Evolutionary conservation across 2,113 vertebrate species (phyloP).

Genomic region (Lucifuga dentata): DNA sequence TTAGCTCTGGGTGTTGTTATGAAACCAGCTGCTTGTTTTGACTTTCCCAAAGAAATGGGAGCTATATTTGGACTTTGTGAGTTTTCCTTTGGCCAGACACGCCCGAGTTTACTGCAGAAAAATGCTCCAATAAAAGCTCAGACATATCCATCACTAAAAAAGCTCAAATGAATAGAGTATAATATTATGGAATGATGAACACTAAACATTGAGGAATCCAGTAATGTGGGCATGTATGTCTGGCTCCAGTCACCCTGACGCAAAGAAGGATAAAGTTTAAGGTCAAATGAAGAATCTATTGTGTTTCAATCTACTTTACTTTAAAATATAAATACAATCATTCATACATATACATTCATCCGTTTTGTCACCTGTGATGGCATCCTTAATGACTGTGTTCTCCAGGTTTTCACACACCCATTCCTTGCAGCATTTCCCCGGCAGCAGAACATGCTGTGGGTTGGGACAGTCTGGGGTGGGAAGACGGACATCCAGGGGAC

Average conservation of each 20-base stretch:
- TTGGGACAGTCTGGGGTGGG: slow-evolving; percentile 89
- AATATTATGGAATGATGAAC: slow-evolving; percentile 36
- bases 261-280: slow-evolving; percentile 21
- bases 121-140: slow-evolving; percentile 68
- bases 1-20: slow-evolving; percentile 61
- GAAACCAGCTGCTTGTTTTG: slow-evolving; percentile 65
- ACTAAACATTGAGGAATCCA: slow-evolving; percentile 14
- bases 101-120: slow-evolving; percentile 61
- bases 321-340: neutral
- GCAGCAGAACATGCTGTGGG: slow-evolving; percentile 84
- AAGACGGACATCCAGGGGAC: slow-evolving; percentile 83
- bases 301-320: neutral
- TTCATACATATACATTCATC: neutral
- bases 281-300: neutral
- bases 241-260: neutral
- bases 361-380: slow-evolving; percentile 79
- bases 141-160: slow-evolving; percentile 67
- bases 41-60: slow-evolving; percentile 49
- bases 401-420: slow-evolving; percentile 90
- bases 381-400: slow-evolving; percentile 79
- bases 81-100: slow-evolving; percentile 65
- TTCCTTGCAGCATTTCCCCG: slow-evolving; percentile 91
- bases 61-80: slow-evolving; percentile 64
- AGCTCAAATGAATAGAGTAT: slow-evolving; percentile 40
- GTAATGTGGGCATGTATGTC: neutral